Conservation (phyloP, 2,797 vertebrate species). For the Gadopsis bispinosus region DNA sequence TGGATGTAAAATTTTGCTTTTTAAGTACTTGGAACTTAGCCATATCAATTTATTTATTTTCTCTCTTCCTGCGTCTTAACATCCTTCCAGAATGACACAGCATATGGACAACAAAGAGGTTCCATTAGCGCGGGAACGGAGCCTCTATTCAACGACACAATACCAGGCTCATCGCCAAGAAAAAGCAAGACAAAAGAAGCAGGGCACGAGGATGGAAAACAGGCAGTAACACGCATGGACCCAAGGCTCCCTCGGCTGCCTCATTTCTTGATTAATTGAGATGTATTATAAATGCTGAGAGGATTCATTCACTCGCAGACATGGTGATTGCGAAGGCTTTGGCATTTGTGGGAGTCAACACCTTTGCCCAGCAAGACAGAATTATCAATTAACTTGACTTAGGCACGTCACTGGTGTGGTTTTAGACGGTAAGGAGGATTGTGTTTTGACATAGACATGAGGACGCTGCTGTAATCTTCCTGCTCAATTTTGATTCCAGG, state of each 20-base stretch:
- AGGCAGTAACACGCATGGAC: conserved; percentile 15
- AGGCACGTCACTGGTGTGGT: neutral
- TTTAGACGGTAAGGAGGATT: neutral
- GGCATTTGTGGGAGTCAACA: conserved; percentile 52
- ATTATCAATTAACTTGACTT: conserved; percentile 51
- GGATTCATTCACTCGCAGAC: conserved; percentile 53
- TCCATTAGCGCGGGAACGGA: conserved; percentile 40
- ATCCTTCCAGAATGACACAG: conserved; percentile 39
- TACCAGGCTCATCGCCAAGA: conserved; percentile 23
- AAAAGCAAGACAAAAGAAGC: conserved; percentile 36
- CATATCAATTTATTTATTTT: conserved; percentile 8
- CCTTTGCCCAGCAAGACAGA: conserved; percentile 42
- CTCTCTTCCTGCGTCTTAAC: conserved; percentile 30
- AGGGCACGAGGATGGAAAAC: conserved; percentile 1
- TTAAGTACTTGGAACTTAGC: conserved; percentile 6
- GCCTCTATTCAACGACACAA: conserved; percentile 44
- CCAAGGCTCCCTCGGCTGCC: conserved; percentile 21
- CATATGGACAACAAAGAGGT: conserved; percentile 37
- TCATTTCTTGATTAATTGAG: conserved; percentile 67
- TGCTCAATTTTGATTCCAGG: conserved; percentile 35
- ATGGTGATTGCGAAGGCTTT: conserved; percentile 42
- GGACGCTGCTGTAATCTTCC: conserved; percentile 13
- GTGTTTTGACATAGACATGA: conserved; percentile 22
- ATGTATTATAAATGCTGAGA: conserved; percentile 50
- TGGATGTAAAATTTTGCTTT: conserved; percentile 27